A percentile compares a stretch with the other conserved stretches of the same genome.
phyloP scores from a whole-genome alignment of 2,888 invertebrate genomes.

The Eugnorisma glareosa region DNA sequence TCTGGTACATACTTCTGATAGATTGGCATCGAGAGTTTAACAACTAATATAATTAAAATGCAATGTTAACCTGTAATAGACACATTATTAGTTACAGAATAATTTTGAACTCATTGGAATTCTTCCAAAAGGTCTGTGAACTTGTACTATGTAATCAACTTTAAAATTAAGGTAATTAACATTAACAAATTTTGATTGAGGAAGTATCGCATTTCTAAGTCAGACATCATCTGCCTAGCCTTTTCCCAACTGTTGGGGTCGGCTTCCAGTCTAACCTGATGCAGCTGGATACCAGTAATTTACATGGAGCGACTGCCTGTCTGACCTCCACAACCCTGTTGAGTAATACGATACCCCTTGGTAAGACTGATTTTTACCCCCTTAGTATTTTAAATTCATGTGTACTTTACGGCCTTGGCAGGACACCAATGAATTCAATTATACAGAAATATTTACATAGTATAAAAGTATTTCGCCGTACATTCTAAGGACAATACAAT shows the following conservation, averaged over 20 bases:
- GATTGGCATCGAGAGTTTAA: constrained; percentile 37
- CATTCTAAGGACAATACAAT: not conserved
- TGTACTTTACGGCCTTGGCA: not conserved
- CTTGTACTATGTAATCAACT: not conserved
- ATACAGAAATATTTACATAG: constrained; percentile 20
- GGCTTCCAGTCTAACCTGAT: not conserved
- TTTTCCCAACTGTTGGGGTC: not conserved
- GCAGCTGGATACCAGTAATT: not conserved
- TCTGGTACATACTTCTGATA: not conserved
- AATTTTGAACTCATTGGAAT: constrained; percentile 10
- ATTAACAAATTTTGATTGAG: not conserved
- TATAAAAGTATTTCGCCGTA: not conserved
- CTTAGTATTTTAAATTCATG: not conserved
- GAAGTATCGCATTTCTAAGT: too few species aligned
- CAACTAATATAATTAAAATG: constrained; percentile 29
- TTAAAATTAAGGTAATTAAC: not conserved
- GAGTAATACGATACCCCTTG: not conserved
- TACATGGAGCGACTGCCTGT: not conserved
- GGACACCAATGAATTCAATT: constrained; percentile 10
- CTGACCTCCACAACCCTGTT: not conserved
- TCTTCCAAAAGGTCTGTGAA: not conserved
- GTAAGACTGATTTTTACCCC: not conserved
- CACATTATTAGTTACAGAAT: not conserved
- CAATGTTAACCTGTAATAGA: constrained; percentile 33
- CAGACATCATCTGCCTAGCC: not conserved